These are phyloP conservation scores for Leptodactylus fallax DNA, from an alignment of 2,797 vertebrate genomes.

Conservation along the genomic window DNA sequence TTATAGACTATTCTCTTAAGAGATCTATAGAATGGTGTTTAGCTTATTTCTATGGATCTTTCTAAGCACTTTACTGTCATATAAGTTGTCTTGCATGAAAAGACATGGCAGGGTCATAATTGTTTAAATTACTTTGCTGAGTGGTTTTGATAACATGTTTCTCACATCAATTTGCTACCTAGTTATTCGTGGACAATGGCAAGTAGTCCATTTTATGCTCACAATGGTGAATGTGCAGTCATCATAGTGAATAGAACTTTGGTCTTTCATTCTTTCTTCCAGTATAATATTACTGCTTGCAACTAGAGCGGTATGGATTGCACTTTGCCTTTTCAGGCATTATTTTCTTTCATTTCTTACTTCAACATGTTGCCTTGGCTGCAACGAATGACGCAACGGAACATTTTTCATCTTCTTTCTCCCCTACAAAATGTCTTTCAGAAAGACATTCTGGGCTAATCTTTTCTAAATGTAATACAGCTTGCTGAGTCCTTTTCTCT, in stretches of 20 bases:
- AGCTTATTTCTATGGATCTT: neutral
- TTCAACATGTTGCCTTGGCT: neutral
- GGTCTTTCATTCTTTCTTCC: neutral
- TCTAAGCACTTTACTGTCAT: neutral
- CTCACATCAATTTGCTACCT: neutral
- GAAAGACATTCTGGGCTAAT: neutral
- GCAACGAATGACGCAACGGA: neutral
- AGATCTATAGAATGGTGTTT: neutral
- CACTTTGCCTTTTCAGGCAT: neutral
- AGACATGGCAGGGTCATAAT: neutral
- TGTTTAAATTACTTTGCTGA: neutral
- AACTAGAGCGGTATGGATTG: neutral
- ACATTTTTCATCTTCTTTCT: neutral
- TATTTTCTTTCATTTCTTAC: neutral
- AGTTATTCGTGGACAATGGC: neutral
- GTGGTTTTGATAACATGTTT: constrained; percentile 2
- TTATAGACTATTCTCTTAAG: neutral
- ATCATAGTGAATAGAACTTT: neutral
- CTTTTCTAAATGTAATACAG: neutral
- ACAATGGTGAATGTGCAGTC: neutral
- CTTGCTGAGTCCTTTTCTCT: neutral
- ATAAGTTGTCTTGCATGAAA: neutral
- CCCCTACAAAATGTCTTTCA: neutral
- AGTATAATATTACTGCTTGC: neutral
- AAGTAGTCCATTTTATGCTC: neutral